Evolutionary conservation across 2,888 invertebrate genomes (phyloP).

Genomic region (Cepaea hortensis): DNA sequence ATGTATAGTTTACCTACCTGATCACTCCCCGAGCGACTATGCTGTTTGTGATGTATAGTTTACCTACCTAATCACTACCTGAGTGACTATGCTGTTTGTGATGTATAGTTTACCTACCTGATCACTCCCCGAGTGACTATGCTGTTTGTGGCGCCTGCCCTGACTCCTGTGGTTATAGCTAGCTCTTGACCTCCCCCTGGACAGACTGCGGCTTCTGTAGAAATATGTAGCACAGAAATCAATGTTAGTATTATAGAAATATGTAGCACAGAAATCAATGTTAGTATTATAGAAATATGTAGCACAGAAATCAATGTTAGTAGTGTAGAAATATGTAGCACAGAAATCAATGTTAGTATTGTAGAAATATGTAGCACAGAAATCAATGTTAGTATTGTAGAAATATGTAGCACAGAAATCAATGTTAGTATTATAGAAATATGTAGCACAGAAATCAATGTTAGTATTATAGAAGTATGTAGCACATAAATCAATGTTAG

Average conservation of each 20-base stretch:
- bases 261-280: too few species aligned
- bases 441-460: too few species aligned
- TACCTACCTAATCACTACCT: too few species aligned
- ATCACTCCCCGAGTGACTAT: conserved; percentile 32
- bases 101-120: background rate
- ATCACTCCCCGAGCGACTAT: too few species aligned
- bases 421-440: too few species aligned
- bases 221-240: background rate
- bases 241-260: too few species aligned
- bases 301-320: too few species aligned
- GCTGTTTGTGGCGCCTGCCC: background rate
- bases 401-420: background rate
- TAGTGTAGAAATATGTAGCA: background rate
- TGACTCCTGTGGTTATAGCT: conserved; percentile 26
- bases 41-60: too few species aligned
- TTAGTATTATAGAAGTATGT: background rate
- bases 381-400: too few species aligned
- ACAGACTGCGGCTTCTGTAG: conserved; percentile 45
- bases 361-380: background rate
- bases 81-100: background rate
- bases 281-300: conserved; percentile 1
- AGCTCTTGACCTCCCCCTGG: conserved; percentile 41
- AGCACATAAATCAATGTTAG: too few species aligned
- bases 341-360: too few species aligned
- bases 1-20: too few species aligned